Percentiles rank a stretch among this genome's conserved stretches.
These are phyloP conservation scores for Salticus scenicus DNA, from an alignment of 2,888 invertebrate genomes.

Conservation along the genomic window DNA sequence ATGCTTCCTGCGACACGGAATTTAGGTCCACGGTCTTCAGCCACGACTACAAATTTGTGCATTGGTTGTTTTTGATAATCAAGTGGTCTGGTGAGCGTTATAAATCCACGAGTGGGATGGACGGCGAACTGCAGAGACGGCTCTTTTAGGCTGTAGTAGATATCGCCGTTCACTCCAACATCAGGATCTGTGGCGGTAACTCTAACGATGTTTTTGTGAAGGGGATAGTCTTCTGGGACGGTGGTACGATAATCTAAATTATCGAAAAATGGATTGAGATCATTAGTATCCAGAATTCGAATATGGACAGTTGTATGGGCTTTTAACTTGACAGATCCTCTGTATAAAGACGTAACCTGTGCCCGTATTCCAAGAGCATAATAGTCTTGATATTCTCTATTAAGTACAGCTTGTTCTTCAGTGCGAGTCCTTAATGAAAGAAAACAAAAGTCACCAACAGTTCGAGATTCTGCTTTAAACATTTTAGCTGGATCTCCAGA, in stretches of 20 bases:
- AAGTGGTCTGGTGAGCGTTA: slow-evolving; percentile 87
- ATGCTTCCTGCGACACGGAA: slow-evolving; percentile 73
- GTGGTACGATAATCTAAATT: slow-evolving; percentile 87
- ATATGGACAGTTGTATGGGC: slow-evolving; percentile 85
- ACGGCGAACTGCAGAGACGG: slow-evolving; percentile 88
- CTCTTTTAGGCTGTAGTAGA: slow-evolving; percentile 86
- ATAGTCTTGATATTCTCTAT: slow-evolving; percentile 90
- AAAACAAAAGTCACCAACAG: slow-evolving; percentile 95
- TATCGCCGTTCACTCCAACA: slow-evolving; percentile 94
- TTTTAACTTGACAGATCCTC: slow-evolving; percentile 79
- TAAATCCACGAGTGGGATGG: slow-evolving; percentile 92
- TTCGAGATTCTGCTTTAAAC: slow-evolving; percentile 91
- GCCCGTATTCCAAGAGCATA: slow-evolving; percentile 88
- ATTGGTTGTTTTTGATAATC: slow-evolving; percentile 49
- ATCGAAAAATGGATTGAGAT: slow-evolving; percentile 94
- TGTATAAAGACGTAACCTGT: slow-evolving; percentile 77
- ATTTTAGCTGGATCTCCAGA: slow-evolving; percentile 91
- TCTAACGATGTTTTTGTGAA: slow-evolving; percentile 84
- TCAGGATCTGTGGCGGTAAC: slow-evolving; percentile 95
- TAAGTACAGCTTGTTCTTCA: slow-evolving; percentile 89
- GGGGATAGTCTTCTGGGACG: slow-evolving; percentile 89
- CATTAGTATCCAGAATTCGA: slow-evolving; percentile 88
- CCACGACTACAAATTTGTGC: slow-evolving; percentile 84
- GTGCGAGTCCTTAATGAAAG: slow-evolving; percentile 91
- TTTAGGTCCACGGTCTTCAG: slow-evolving; percentile 87